Evolutionary conservation across 2,888 invertebrate genomes (phyloP), one percentile per base, ranked within the genome.

Genomic region (Phaedon cochleariae): DNA sequence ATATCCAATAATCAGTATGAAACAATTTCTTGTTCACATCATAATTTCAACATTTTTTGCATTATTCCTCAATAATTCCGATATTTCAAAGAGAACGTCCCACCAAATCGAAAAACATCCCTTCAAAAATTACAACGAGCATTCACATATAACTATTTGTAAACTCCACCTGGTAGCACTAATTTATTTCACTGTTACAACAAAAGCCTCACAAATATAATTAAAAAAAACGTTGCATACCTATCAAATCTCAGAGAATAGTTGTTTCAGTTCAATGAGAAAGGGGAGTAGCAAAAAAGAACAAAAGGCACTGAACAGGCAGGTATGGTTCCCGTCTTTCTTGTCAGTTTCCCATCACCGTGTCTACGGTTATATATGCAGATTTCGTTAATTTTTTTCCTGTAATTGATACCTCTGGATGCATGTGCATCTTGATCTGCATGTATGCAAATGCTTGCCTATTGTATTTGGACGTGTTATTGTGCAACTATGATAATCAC

Each of bases 351-450:
- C 68, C 66, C 71, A 71, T 72, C 72, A 71, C 54, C 54, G 15
- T 37, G 34, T 2, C 34, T 34, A 12, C 26, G 21, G 34, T 7
- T 26, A 26, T 53, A 51, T 70, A 73, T 73, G 73, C 72, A 73
- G 71, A 72, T 72, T 70, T 68, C 68, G 64, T 67, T 71, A 70
- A 65, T 66, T 58, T 60, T 66, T 66, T 65, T 34, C 59, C 34
- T 63, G 74, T 73, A 74, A 74, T 72, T 73, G 74, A 74, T 74
- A 73, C 72, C 62, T 64, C 41, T 55, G 60, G 26, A 29, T 58
- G 51, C 51, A 37, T 54, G 46, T 26, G 6, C 41, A 41, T 41
- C 31, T 34, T 34, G 31, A 41, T 41, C 41, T 41, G 41, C 41
- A 41, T 15, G 52, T 59, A 68, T 68, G 65, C 64, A 65, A 63